These are phyloP conservation scores for Apogon talboti DNA, from an alignment of 2,797 vertebrate genomes.

Conservation along the genomic window DNA sequence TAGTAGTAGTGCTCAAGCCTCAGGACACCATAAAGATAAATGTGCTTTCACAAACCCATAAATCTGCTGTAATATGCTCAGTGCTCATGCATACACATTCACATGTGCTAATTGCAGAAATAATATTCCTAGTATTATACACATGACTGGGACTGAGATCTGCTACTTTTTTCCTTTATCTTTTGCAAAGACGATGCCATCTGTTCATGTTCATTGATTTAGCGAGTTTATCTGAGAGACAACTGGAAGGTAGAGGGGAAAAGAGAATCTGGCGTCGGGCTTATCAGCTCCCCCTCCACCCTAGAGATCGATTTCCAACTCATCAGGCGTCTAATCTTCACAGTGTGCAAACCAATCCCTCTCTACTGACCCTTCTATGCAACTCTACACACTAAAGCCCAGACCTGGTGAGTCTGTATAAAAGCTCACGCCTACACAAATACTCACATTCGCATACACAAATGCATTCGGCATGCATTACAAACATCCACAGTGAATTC, in stretches of 20 bases:
- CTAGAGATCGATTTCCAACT: slow-evolving; percentile 60
- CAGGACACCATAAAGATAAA: too few species aligned
- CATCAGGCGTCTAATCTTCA: slow-evolving; percentile 58
- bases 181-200: not conserved
- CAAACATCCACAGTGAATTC: slow-evolving; percentile 5
- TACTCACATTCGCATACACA: slow-evolving; percentile 9
- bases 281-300: slow-evolving; percentile 26
- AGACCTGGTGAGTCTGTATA: slow-evolving; percentile 39
- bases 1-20: too few species aligned
- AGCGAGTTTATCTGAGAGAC: slow-evolving; percentile 23
- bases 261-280: slow-evolving; percentile 48
- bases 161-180: slow-evolving; percentile 16
- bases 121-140: slow-evolving; percentile 14
- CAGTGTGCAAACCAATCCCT: slow-evolving; percentile 69
- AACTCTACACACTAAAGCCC: slow-evolving; percentile 56
- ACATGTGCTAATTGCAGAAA: not conserved
- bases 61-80: not conserved
- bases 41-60: too few species aligned
- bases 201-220: slow-evolving; percentile 52
- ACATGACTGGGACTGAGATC: slow-evolving; percentile 9
- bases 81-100: too few species aligned
- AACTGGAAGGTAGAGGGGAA: slow-evolving; percentile 6
- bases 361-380: slow-evolving; percentile 52
- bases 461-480: slow-evolving; percentile 14
- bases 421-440: slow-evolving; percentile 25